These are phyloP conservation scores for Cecropterus lyciades DNA, from an alignment of 1,140 invertebrate genomes.

Conservation along the genomic window DNA sequence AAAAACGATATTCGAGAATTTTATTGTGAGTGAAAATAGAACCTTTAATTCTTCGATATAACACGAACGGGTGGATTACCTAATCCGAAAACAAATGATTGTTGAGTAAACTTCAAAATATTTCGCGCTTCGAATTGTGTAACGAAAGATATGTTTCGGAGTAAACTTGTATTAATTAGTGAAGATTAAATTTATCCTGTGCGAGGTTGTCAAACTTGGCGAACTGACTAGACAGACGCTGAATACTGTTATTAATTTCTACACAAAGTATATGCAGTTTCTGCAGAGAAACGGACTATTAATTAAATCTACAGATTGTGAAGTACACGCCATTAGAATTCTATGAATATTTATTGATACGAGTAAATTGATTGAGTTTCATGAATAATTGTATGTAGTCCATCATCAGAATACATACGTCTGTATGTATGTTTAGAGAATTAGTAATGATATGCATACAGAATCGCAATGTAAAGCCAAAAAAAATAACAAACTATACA, in stretches of 20 bases:
- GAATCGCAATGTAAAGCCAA: too few relatives aligned
- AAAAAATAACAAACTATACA: too few relatives aligned
- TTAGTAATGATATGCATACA: too few relatives aligned
- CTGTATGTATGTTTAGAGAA: too few relatives aligned
- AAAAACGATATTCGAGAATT: background rate
- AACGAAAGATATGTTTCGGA: background rate
- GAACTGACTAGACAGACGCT: conserved; percentile 1
- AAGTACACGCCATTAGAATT: conserved; percentile 4
- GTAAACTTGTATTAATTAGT: background rate
- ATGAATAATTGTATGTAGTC: too few relatives aligned
- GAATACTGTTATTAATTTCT: conserved; percentile 9
- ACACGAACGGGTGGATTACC: background rate
- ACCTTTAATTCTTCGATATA: background rate
- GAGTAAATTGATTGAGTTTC: too few relatives aligned
- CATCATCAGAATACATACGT: too few relatives aligned
- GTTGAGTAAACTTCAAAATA: background rate
- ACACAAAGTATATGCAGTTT: conserved; percentile 4
- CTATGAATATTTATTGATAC: conserved; percentile 13
- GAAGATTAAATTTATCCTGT: conserved; percentile 1
- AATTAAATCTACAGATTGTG: conserved; percentile 15
- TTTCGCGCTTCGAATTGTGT: background rate
- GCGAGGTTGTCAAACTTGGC: conserved; percentile 3
- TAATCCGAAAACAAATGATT: background rate
- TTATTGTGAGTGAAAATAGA: background rate
- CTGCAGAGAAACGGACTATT: conserved; percentile 11